Percentiles rank a stretch among this genome's conserved stretches.
Conservation (phyloP, 2,113 vertebrate genomes). For the Vicugna pacos region DNA sequence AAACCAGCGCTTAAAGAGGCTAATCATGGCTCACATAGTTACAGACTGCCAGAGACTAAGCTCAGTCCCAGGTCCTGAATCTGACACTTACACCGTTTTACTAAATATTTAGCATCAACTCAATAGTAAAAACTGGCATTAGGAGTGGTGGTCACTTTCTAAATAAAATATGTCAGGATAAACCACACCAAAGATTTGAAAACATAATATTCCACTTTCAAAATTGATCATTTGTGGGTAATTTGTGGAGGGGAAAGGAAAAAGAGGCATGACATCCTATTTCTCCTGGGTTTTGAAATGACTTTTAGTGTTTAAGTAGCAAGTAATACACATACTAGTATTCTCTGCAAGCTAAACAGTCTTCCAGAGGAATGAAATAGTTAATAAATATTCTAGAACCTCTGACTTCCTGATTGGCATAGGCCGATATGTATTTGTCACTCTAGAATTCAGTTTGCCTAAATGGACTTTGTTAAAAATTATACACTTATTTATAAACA, state of each 20-base stretch:
- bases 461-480: background rate
- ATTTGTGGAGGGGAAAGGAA: background rate
- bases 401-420: background rate
- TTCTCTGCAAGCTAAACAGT: background rate
- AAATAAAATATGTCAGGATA: background rate
- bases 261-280: background rate
- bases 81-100: background rate
- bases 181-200: background rate
- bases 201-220: background rate
- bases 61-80: background rate
- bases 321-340: background rate
- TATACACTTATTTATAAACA: conserved; percentile 53
- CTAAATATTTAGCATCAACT: background rate
- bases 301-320: background rate
- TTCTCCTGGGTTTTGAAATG: background rate
- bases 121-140: background rate
- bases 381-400: background rate
- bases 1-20: background rate
- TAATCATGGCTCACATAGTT: background rate
- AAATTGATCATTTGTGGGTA: background rate
- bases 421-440: background rate
- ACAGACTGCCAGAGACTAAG: background rate
- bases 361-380: background rate
- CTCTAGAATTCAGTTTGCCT: conserved; percentile 45
- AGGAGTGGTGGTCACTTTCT: background rate